Evolutionary conservation across 1,140 invertebrate species (phyloP).

Genomic region (Drosophila teissieri): DNA sequence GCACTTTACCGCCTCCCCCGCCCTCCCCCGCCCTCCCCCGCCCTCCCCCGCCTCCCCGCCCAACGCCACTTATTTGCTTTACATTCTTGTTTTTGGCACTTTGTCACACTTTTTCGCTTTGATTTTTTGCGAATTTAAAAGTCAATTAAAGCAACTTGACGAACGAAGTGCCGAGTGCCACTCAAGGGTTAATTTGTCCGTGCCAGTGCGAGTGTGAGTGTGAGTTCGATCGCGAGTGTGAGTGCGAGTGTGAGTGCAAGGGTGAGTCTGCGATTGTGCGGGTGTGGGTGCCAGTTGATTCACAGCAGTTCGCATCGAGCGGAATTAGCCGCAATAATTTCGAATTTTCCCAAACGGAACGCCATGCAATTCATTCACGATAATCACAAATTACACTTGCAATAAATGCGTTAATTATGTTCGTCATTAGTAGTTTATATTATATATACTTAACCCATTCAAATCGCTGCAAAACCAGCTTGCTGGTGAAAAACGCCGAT

Average conservation of each 20-base stretch:
- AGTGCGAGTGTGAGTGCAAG: constrained; percentile 5
- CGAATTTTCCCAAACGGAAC: constrained; percentile 32
- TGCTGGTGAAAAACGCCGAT: not conserved
- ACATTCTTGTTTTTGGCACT: constrained; percentile 46
- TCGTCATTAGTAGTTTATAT: not conserved
- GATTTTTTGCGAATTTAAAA: constrained; percentile 79
- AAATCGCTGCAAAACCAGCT: not conserved
- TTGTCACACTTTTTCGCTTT: constrained; percentile 71
- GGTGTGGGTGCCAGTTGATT: constrained; percentile 30
- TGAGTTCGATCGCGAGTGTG: constrained; percentile 7
- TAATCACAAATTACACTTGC: constrained; percentile 26
- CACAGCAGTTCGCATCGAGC: constrained; percentile 31
- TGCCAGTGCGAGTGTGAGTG: constrained; percentile 21
- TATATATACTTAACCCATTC: not conserved
- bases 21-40: too few relatives aligned
- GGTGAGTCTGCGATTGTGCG: not conserved
- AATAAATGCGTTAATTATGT: constrained; percentile 27
- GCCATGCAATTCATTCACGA: constrained; percentile 25
- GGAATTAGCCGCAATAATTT: constrained; percentile 68
- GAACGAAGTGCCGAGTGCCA: constrained; percentile 68
- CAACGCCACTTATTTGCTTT: not conserved
- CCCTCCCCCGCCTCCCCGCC: not conserved
- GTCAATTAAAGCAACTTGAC: constrained; percentile 82
- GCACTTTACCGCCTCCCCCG: constrained; percentile 30
- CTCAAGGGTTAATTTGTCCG: constrained; percentile 78